These are phyloP conservation scores for Mergus octosetaceus DNA, from an alignment of 2,797 vertebrate genomes.

Conservation along the genomic window DNA sequence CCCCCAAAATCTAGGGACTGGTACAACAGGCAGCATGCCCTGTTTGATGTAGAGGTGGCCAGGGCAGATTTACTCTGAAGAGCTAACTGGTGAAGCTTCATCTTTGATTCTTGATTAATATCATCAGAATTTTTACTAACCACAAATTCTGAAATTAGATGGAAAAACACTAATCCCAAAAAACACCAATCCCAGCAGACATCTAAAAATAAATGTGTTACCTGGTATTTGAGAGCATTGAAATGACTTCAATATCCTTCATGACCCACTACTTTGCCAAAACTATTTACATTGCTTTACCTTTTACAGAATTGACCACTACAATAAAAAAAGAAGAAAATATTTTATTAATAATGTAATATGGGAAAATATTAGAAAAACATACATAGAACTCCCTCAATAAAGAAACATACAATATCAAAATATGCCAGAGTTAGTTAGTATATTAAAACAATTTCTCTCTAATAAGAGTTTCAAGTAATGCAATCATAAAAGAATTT, in stretches of 20 bases:
- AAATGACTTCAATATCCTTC: not conserved
- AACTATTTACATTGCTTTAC: not conserved
- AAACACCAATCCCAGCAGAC: not conserved
- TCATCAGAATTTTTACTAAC: not conserved
- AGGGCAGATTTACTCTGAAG: not conserved
- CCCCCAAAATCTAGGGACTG: not conserved
- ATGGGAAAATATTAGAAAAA: constrained; percentile 57
- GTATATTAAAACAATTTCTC: constrained; percentile 30
- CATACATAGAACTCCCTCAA: constrained; percentile 16
- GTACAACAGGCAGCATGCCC: rapidly evolving
- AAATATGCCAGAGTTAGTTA: constrained; percentile 50
- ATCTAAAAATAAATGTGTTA: not conserved
- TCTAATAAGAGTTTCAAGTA: constrained; percentile 20
- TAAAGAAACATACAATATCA: constrained; percentile 34
- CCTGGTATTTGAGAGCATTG: not conserved
- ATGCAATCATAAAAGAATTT: constrained; percentile 19
- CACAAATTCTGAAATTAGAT: not conserved
- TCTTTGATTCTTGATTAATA: rapidly evolving
- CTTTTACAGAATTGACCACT: not conserved
- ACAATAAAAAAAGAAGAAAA: constrained; percentile 26
- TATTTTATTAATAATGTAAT: constrained; percentile 65
- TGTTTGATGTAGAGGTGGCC: not conserved
- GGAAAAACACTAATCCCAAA: not conserved
- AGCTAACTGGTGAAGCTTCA: not conserved
- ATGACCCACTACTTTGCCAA: not conserved